These are phyloP conservation scores for Myiagra hebetior DNA, from an alignment of 2,113 vertebrate genomes.

Conservation along the genomic window DNA sequence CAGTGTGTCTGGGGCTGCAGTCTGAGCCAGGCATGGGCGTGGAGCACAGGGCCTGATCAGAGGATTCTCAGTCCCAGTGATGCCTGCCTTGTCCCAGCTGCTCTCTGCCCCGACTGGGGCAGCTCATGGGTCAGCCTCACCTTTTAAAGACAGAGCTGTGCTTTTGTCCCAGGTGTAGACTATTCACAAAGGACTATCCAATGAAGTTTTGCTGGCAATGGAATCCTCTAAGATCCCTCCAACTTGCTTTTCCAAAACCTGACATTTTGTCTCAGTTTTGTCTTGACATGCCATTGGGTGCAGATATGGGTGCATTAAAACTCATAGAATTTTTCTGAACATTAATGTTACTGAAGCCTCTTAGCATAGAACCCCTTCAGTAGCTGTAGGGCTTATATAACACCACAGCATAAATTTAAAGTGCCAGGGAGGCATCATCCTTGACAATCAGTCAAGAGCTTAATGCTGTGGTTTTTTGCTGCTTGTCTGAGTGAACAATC, in stretches of 20 bases:
- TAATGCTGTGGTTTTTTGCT: background rate
- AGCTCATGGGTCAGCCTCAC: background rate
- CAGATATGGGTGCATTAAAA: background rate
- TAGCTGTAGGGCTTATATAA: background rate
- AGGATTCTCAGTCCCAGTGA: background rate
- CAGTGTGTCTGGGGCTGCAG: background rate
- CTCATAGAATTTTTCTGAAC: background rate
- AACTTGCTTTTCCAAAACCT: background rate
- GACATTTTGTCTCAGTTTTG: background rate
- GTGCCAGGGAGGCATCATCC: background rate
- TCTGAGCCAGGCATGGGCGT: background rate
- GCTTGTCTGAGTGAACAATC: background rate
- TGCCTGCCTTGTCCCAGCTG: background rate
- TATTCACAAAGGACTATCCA: background rate
- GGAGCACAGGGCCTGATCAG: background rate
- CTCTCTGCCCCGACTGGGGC: rapidly evolving
- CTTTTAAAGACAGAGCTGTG: background rate
- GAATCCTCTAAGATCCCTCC: background rate
- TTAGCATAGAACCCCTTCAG: background rate
- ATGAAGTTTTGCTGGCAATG: background rate
- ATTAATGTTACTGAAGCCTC: background rate
- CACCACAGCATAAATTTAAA: background rate
- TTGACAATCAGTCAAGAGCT: background rate
- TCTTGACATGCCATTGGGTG: background rate
- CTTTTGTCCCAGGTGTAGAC: background rate